A percentile compares a stretch with the other conserved stretches of the same genome.
Conservation (phyloP, 2,888 invertebrate species). For the Petrophora chlorosata region DNA sequence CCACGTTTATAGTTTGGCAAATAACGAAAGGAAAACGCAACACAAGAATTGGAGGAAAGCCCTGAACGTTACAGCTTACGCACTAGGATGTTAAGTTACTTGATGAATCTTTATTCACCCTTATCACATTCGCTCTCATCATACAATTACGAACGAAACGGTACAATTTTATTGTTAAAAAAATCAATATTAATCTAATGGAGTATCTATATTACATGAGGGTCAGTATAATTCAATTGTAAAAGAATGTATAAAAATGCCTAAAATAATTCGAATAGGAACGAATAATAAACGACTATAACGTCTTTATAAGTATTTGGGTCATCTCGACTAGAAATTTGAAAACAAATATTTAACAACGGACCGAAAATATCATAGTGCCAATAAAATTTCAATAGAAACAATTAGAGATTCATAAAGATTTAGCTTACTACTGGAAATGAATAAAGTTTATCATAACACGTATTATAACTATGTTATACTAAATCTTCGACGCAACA, state of each 20-base stretch:
- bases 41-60: conserved; percentile 42
- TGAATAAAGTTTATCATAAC: conserved; percentile 43
- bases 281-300: conserved; percentile 64
- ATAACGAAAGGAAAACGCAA: conserved; percentile 35
- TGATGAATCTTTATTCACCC: conserved; percentile 49
- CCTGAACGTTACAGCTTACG: conserved; percentile 53
- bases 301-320: conserved; percentile 69
- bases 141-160: conserved; percentile 52
- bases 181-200: conserved; percentile 58
- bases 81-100: conserved; percentile 64
- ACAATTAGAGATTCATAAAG: conserved; percentile 54
- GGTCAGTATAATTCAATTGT: conserved; percentile 49
- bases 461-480: conserved; percentile 68
- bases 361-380: conserved; percentile 54
- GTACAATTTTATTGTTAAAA: conserved; percentile 43
- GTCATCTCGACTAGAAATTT: conserved; percentile 77
- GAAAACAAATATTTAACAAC: conserved; percentile 52
- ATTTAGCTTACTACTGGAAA: conserved; percentile 35
- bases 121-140: conserved; percentile 70
- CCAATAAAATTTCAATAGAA: conserved; percentile 50
- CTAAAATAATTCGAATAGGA: conserved; percentile 62
- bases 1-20: conserved; percentile 65
- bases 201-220: conserved; percentile 64
- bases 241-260: conserved; percentile 49
- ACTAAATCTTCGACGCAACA: conserved; percentile 71